Evolutionary conservation across 2,113 vertebrate genomes (phyloP).

Genomic region (Mustela nigripes): DNA sequence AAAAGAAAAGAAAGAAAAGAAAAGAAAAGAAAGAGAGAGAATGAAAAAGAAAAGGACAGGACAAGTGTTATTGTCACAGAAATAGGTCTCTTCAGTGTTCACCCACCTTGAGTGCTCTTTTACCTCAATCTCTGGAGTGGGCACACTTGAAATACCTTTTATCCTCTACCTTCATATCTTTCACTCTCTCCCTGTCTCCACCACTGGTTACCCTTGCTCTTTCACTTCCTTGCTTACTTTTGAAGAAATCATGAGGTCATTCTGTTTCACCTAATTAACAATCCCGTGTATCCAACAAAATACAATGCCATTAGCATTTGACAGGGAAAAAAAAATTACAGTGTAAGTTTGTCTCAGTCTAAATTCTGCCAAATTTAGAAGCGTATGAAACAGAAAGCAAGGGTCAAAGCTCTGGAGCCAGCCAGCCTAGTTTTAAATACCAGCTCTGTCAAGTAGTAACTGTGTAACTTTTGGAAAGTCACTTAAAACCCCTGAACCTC

Average conservation of each 20-base stretch:
- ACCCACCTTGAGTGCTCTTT: neutral
- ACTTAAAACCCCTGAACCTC: rapidly evolving
- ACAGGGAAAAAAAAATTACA: neutral
- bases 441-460: neutral
- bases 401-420: rapidly evolving
- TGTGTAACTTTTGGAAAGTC: neutral
- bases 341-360: neutral
- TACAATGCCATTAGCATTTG: neutral
- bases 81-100: neutral
- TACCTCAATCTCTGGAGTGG: neutral
- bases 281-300: neutral
- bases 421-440: neutral
- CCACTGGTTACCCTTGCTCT: neutral
- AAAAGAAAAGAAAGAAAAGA: too few species aligned
- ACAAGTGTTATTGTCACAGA: rapidly evolving
- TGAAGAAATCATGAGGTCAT: neutral
- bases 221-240: neutral
- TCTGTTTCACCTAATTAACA: neutral
- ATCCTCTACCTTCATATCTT: neutral
- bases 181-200: neutral
- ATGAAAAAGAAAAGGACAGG: too few species aligned
- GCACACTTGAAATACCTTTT: neutral
- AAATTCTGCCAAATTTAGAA: neutral
- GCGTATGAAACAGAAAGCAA: neutral
- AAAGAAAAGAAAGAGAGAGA: neutral